A percentile compares a stretch with the other conserved stretches of the same genome.
These are phyloP conservation scores for Callaeas wilsoni DNA, from an alignment of 2,113 vertebrate genomes.

Conservation along the genomic window DNA sequence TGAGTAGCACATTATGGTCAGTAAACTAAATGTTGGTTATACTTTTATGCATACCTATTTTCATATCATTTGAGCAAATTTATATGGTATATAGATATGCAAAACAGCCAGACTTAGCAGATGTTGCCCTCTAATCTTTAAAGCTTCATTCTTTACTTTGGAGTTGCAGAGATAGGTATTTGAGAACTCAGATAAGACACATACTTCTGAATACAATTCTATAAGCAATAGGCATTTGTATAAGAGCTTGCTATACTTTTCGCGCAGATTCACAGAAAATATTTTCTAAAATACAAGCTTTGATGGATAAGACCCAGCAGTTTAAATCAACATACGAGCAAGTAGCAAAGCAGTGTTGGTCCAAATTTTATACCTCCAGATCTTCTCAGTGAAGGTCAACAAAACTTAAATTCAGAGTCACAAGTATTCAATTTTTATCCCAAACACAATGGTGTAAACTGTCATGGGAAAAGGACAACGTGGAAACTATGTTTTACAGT, in stretches of 20 bases:
- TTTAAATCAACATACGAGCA: not conserved
- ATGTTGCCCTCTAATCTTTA: constrained; percentile 43
- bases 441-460: not conserved
- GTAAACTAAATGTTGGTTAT: constrained; percentile 16
- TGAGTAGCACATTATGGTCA: constrained; percentile 32
- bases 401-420: not conserved
- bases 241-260: not conserved
- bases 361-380: not conserved
- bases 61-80: constrained; percentile 35
- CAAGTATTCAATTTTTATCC: not conserved
- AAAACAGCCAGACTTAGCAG: constrained; percentile 47
- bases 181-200: not conserved
- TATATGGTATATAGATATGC: not conserved
- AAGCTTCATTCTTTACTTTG: constrained; percentile 25
- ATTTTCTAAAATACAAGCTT: not conserved
- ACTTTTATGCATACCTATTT: not conserved
- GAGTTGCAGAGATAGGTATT: not conserved
- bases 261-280: not conserved
- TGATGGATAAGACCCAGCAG: not conserved
- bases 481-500: not conserved
- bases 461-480: not conserved
- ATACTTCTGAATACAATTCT: not conserved
- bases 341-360: not conserved
- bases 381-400: not conserved
- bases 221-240: not conserved